A percentile compares a stretch with the other conserved stretches of the same genome.
Conservation (phyloP, 37 sponge, comb jelly and placozoan genomes). For the Ianthella basta region DNA sequence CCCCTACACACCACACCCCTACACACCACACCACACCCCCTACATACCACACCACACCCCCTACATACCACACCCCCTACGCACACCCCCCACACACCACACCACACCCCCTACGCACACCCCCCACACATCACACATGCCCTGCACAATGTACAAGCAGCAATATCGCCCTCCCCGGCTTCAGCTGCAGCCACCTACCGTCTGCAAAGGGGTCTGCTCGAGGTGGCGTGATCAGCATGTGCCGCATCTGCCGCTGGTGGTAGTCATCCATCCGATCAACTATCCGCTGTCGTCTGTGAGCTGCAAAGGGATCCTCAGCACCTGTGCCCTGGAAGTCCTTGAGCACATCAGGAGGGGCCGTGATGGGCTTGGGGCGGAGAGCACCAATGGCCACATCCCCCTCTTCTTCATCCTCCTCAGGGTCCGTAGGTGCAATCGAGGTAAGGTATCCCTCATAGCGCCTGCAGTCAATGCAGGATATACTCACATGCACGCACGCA, state of each 20-base stretch:
- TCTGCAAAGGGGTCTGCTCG: slow-evolving; percentile 83
- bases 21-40: too few relatives aligned
- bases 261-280: slow-evolving; percentile 84
- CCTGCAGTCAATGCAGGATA: neutral
- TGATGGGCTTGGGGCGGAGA: neutral
- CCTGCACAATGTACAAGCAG: too few relatives aligned
- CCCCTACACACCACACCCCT: too few relatives aligned
- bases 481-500: neutral
- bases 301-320: slow-evolving; percentile 69
- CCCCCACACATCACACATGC: too few relatives aligned
- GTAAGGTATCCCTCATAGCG: slow-evolving; percentile 56
- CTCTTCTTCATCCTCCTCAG: slow-evolving; percentile 75
- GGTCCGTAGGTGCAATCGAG: slow-evolving; percentile 68
- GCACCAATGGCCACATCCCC: neutral
- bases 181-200: slow-evolving; percentile 61
- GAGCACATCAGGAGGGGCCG: slow-evolving; percentile 12
- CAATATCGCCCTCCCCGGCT: too few relatives aligned
- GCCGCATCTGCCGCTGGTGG: slow-evolving; percentile 64
- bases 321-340: slow-evolving; percentile 27
- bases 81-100: too few relatives aligned
- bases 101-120: too few relatives aligned
- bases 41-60: too few relatives aligned
- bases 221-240: slow-evolving; percentile 79
- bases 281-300: slow-evolving; percentile 49
- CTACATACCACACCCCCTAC: too few relatives aligned